Evolutionary conservation across 2,888 invertebrate genomes (phyloP), one percentile per base, ranked within the genome.

Genomic region (Rhabditoides inermis): DNA sequence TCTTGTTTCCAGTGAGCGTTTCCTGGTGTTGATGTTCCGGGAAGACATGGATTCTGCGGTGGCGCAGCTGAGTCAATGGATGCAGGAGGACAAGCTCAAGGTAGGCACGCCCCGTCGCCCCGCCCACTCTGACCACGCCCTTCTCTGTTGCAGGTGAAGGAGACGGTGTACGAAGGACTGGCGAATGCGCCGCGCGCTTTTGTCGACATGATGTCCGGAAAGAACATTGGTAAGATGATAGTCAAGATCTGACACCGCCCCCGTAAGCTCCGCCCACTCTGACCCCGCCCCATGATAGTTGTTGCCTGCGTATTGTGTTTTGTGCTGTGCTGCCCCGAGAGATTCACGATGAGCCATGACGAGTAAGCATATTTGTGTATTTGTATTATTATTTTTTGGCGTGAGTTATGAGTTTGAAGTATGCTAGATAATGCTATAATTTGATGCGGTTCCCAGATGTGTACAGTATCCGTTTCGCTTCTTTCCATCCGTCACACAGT

Each of bases 181-280:
- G 71, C 73, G 26, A 69, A 70, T 55, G 69, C 77, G 26, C 75
- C 76, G 10, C 58, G 60, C 45, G 78, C 78, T 2, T 78, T 78
- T 65, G 76, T 77, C 2, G 76, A 77, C 45, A 77, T 79, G 77
- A 78, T 79, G 78, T 70, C 57, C 23, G 78, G 78, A 27, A 76
- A 72, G 41, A 78, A 78, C 61, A 73, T 76, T 51, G 78, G 78
- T 3, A 78, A 78, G 65, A 77, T 77, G 63, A 56, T 79, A 12
- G 73, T 78, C 22, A 52, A 56, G 22, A 49, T 59, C n/a, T 62
- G 18, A 47, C 32, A 22, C 28, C 25, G n/a, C n/a, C n/a, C n/a
- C n/a, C n/a, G n/a, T n/a, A n/a, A n/a, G n/a, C n/a, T n/a, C n/a
- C n/a, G n/a, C n/a, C n/a, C n/a, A n/a, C n/a, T n/a, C n/a, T n/a